phyloP scores from a whole-genome alignment of 1,140 invertebrate genomes.

The Meloidogyne hapla region DNA sequence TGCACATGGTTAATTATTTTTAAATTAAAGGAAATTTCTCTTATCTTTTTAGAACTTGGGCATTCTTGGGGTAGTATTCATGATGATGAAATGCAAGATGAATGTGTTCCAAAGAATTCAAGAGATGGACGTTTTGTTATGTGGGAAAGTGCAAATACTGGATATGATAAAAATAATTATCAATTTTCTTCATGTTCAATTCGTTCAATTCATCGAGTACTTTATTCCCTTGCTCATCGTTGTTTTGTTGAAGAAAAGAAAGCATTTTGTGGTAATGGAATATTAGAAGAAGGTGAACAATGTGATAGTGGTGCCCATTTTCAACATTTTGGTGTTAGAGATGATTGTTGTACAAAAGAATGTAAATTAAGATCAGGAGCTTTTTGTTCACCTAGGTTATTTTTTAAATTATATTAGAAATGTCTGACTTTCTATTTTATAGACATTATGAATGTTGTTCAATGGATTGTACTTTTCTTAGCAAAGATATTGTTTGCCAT shows the following conservation, averaged over 20 bases:
- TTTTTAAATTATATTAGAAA: neutral
- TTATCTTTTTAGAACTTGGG: slow-evolving; percentile 41
- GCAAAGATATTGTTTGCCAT: slow-evolving; percentile 28
- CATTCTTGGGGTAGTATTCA: slow-evolving; percentile 43
- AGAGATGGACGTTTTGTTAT: slow-evolving; percentile 46
- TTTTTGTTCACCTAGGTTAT: slow-evolving; percentile 38
- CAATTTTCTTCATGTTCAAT: slow-evolving; percentile 48
- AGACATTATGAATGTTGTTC: slow-evolving; percentile 51
- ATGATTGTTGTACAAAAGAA: slow-evolving; percentile 41
- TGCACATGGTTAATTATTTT: slow-evolving; percentile 44
- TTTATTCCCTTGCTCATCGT: slow-evolving; percentile 38
- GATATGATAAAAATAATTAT: slow-evolving; percentile 52
- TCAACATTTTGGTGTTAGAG: slow-evolving; percentile 20
- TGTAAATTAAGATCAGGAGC: slow-evolving; percentile 35
- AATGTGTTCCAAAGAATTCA: slow-evolving; percentile 33
- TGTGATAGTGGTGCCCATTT: slow-evolving; percentile 47
- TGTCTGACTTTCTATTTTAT: neutral
- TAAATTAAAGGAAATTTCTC: slow-evolving; percentile 25
- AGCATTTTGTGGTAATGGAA: slow-evolving; percentile 49
- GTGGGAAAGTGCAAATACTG: slow-evolving; percentile 49
- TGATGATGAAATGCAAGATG: slow-evolving; percentile 37
- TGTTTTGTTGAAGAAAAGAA: slow-evolving; percentile 49
- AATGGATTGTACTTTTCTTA: slow-evolving; percentile 32
- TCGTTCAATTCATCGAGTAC: slow-evolving; percentile 41
- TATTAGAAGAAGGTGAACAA: slow-evolving; percentile 46